Evolutionary conservation across 2,888 invertebrate species (phyloP), one percentile per base, ranked within the genome.

Genomic region (Epinotia demarniana): DNA sequence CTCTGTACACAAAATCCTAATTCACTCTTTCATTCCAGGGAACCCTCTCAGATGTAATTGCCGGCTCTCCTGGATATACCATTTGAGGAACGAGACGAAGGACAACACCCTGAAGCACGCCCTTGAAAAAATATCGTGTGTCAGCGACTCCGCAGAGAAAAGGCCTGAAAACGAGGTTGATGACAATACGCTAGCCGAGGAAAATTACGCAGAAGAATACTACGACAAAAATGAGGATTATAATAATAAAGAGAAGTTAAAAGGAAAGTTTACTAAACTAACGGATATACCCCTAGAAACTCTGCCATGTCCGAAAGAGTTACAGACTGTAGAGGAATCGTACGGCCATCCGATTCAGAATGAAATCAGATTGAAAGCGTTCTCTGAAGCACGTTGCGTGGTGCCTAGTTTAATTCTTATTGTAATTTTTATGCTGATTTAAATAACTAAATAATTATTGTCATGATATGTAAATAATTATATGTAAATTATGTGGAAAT

Each of bases 41-140:
- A 98, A 98, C 94, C 96, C 96, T 85, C 96, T 98, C 91, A 95
- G 95, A 89, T 98, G 98, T 92, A 97, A 97, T 93, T 97, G 97
- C 90, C 96, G 97, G 75, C 95, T 98, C 77, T 95, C 96, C 68
- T 98, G 98, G 98, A 95, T 97, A 88, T 96, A 96, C 94, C 94
- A 95, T 73, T 92, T 98, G 80, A 95, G 95, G 80, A 96, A 96
- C 90, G 96, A 97, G 85, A 97, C 97, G 78, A 95, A 95, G 88
- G 96, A 96, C 90, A 91, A 90, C 80, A 95, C 95, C 80, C 93
- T 97, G 81, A 95, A 94, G 82, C 95, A 95, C 82, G 95, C 96
- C 64, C 94, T 97, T 73, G 96, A 97, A 84, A 96, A 96, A 87
- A 93, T 97, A 84, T 96, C 96, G 76, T 97, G 97, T 92, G 93